Conservation (phyloP, 92 coral and sea anemone species). For the Palythoa heliodiscus region DNA sequence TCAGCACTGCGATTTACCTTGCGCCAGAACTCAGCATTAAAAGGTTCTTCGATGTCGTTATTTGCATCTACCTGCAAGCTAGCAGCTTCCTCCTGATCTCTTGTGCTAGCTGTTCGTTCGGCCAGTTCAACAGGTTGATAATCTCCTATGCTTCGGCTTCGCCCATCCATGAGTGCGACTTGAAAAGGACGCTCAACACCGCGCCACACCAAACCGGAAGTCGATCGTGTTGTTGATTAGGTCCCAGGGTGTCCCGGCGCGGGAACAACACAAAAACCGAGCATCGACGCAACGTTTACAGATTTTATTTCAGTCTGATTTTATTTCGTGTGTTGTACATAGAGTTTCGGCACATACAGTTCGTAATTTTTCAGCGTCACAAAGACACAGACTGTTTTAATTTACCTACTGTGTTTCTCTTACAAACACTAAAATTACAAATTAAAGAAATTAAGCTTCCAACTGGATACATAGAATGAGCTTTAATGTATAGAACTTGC, state of each 20-base stretch:
- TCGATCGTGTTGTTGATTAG: background rate
- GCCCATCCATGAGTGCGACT: constrained; percentile 23
- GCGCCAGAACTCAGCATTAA: constrained; percentile 86
- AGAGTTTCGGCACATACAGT: no score
- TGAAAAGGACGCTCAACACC: background rate
- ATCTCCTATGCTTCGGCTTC: background rate
- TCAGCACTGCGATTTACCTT: constrained; percentile 57
- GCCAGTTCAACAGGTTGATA: constrained; percentile 71
- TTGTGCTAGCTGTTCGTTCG: constrained; percentile 43
- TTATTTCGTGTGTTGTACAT: no score
- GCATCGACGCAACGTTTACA: background rate
- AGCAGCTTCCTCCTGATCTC: constrained; percentile 46
- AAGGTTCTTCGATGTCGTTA: constrained; percentile 74
- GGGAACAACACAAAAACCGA: background rate
- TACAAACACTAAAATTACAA: no score
- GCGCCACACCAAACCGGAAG: constrained; percentile 40
- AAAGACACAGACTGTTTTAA: no score
- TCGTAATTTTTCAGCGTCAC: no score
- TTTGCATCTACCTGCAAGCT: constrained; percentile 34
- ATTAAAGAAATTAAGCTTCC: no score
- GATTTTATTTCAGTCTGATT: no score
- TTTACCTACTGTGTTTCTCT: no score
- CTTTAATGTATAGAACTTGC: no score
- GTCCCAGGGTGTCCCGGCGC: constrained; percentile 1
- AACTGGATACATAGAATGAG: no score